Evolutionary conservation across 2,113 vertebrate genomes (phyloP).

Genomic region (Genyomyrus donnyi): DNA sequence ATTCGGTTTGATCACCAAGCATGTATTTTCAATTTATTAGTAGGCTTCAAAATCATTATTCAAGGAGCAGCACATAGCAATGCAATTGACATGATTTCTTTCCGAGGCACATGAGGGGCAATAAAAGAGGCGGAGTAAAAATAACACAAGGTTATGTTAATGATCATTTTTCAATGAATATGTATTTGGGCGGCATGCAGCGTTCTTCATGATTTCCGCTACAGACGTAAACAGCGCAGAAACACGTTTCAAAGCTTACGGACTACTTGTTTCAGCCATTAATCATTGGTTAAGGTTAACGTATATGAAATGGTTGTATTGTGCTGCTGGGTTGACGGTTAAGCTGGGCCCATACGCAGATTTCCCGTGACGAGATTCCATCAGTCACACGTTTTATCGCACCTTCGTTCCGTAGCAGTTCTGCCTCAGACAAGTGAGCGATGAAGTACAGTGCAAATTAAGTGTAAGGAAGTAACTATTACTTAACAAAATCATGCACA

Average conservation of each 20-base stretch:
- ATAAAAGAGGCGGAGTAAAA: background rate
- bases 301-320: background rate
- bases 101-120: background rate
- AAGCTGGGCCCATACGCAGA: background rate
- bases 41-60: slow-evolving; percentile 7
- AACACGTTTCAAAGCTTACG: background rate
- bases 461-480: background rate
- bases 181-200: background rate
- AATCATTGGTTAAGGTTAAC: background rate
- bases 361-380: background rate
- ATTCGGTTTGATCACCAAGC: slow-evolving; percentile 4
- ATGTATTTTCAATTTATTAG: slow-evolving; percentile 20
- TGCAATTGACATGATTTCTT: background rate
- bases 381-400: background rate
- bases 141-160: background rate
- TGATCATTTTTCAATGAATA: background rate
- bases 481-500: background rate
- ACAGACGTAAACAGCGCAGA: background rate
- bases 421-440: background rate
- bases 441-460: background rate
- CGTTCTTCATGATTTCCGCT: background rate
- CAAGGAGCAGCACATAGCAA: background rate
- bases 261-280: background rate
- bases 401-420: background rate
- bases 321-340: background rate